Percentiles rank a stretch among this genome's conserved stretches.
phyloP scores from a whole-genome alignment of 2,797 vertebrate species.

The Danio choprae region DNA sequence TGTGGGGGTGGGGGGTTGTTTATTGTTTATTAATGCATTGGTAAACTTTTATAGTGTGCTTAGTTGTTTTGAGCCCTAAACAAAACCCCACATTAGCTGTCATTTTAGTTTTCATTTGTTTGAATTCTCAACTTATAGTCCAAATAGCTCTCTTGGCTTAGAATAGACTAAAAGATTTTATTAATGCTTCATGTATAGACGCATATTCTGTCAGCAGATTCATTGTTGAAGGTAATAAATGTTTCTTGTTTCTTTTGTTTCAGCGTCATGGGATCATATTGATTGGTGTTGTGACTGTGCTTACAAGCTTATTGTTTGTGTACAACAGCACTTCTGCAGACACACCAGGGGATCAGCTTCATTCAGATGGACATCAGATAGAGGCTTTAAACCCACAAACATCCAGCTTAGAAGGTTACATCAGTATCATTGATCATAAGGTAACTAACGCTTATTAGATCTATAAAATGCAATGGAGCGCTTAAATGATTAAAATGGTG shows the following conservation, averaged over 20 bases:
- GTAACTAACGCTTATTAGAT: slow-evolving; percentile 73
- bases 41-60: neutral
- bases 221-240: neutral
- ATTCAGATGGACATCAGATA: slow-evolving; percentile 36
- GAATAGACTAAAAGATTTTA: neutral
- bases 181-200: neutral
- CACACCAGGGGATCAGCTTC: slow-evolving; percentile 45
- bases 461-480: neutral
- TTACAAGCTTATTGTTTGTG: slow-evolving; percentile 90
- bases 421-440: slow-evolving; percentile 88
- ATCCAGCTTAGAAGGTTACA: slow-evolving; percentile 84
- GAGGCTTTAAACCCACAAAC: slow-evolving; percentile 33
- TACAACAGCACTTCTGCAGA: slow-evolving; percentile 82
- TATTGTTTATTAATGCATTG: neutral
- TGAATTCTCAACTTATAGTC: neutral
- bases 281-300: slow-evolving; percentile 88
- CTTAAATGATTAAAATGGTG: neutral
- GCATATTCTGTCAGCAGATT: neutral
- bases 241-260: slow-evolving; percentile 59
- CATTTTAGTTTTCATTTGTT: neutral
- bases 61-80: neutral
- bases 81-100: neutral
- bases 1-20: neutral
- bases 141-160: neutral
- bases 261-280: slow-evolving; percentile 90